Percentiles rank a stretch among this genome's conserved stretches.
phyloP scores from a whole-genome alignment of 2,797 vertebrate genomes.

The Gadopsis bispinosus region DNA sequence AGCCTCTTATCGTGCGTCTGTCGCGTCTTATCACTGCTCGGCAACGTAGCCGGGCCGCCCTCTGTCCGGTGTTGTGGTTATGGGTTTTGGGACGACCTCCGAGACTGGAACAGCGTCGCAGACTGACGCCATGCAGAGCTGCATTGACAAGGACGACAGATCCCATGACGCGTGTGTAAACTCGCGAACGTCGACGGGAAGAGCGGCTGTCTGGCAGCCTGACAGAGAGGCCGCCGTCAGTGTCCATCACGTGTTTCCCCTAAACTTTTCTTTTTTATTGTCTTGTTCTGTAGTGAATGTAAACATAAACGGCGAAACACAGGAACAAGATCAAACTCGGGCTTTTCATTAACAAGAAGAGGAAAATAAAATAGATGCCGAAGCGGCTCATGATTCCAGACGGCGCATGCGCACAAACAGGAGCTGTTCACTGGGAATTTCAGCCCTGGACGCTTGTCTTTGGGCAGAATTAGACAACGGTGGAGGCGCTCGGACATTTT shows the following conservation, averaged over 20 bases:
- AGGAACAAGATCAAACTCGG: slow-evolving; percentile 79
- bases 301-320: slow-evolving; percentile 79
- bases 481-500: neutral
- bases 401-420: slow-evolving; percentile 56
- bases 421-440: rapidly evolving
- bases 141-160: slow-evolving; percentile 69
- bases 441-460: neutral
- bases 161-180: slow-evolving; percentile 54
- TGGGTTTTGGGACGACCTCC: slow-evolving; percentile 66
- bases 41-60: slow-evolving; percentile 41
- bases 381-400: slow-evolving; percentile 78
- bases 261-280: slow-evolving; percentile 18
- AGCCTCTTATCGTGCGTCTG: slow-evolving; percentile 63
- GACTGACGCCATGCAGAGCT: slow-evolving; percentile 62
- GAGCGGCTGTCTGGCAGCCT: neutral
- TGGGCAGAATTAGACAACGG: neutral
- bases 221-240: neutral
- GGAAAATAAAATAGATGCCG: slow-evolving; percentile 82
- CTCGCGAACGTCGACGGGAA: neutral
- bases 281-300: slow-evolving; percentile 78
- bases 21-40: slow-evolving; percentile 53
- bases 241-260: neutral
- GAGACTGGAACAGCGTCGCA: slow-evolving; percentile 61
- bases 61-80: slow-evolving; percentile 39
- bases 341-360: slow-evolving; percentile 79